Base-by-base conservation (phyloP, 2,797 vertebrate genomes). In the Thripadectes ignobilis region DNA sequence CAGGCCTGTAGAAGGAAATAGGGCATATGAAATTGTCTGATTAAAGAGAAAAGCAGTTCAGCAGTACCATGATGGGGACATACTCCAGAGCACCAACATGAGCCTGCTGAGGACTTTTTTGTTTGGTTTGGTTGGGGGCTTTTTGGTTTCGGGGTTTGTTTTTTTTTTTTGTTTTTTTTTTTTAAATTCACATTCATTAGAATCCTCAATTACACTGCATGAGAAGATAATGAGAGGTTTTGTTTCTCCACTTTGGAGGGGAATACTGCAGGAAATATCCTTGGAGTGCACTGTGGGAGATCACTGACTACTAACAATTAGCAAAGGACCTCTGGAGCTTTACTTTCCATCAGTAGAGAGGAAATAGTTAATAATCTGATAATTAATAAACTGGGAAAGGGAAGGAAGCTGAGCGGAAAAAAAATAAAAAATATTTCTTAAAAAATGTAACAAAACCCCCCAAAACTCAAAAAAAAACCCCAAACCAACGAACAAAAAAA, bases 391-490 rank as follows among this genome's bases (percentile, higher is more conserved):
- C 8, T n/a, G 14, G 7, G 15, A 61, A 88, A 54, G 6, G 27
- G 3, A 82, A 62, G 1, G 3, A 83, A 83, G 7, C 3, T 3
- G 0, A 58, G 38, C 16, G 72, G 55, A 61, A 75, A n/a, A 65
- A 65, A 82, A 74, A 3, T 1, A 30, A 67, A 67, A 55, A 17
- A 3, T 26, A 1, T 61, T 76, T n/a, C 43, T 12, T 29, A 0
- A 7, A 39, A 27, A 5, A 32, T 18, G 11, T 46, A 26, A 55
- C 21, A 8, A 8, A 34, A 21, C 5, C 5, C 7, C 11, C 22
- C 41, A 12, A 43, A 16, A 1, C 2, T 9, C 36, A 8, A 2
- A 20, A 15, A 20, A 15, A 9, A 15, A 18, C 24, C 43, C 9
- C 20, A 45, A 45, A 45, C 32, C 22, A 30, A 11, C 12, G 23